Evolutionary conservation across 2,888 invertebrate genomes (phyloP), one percentile per base, ranked within the genome.

Genomic region (Agonum fuliginosum): DNA sequence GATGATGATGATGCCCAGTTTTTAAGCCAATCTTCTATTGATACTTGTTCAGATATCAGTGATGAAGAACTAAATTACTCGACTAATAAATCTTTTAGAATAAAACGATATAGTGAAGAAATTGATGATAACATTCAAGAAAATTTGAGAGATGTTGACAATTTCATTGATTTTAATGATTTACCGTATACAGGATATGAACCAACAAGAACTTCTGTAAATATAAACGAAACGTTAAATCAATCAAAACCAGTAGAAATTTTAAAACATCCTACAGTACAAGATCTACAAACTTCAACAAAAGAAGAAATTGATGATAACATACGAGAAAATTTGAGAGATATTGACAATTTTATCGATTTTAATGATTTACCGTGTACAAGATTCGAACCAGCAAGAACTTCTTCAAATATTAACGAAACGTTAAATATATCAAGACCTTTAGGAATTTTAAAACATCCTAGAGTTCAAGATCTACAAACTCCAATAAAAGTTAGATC

Each of bases 1-100:
- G 12, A 20, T 24, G 62, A 65, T 14, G 78, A 37, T 71, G 34
- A 51, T 30, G 4, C 84, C 54, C 87, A 88, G 24, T 24, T n/a
- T 17, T 62, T 30, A 17, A 62, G 58, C 17, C 74, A 73, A 62
- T 73, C 73, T 12, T 58, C 62, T 0, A 43, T 24, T 41, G 62
- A 58, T 22, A 8, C 24, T 14, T 14, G 22, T 58, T 62, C 73
- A 1, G 83, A 86, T 78, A 86, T 90, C 78, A 89, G 89, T 48
- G 91, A 92, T 82, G 90, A 90, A 80, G 92, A 92, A 86, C 85
- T 92, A 19, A 90, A 92, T 82, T 92, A 92, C 85, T 92, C 92
- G 1, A 17, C 41, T 27, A 43, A 65, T 43, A n/a, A 10, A 3
- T 24, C 62, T 10, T 24, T 62, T 65, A 12, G 12, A n/a, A 65